Base-by-base conservation (phyloP, 2,888 invertebrate species). In the Quadriops clusia region DNA sequence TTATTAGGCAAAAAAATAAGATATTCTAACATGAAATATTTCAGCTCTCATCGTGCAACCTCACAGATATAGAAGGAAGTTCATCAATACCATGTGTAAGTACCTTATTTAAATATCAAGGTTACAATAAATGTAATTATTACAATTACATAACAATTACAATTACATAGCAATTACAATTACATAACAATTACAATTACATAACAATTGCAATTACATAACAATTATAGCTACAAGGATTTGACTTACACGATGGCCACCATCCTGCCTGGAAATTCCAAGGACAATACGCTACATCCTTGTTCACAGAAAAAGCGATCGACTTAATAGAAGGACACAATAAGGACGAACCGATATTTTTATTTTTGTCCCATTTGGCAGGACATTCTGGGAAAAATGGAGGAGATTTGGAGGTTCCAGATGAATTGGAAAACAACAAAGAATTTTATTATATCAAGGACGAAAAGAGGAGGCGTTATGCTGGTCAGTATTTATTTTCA, bases 321-420 rank as follows among this genome's bases (percentile, higher is more conserved):
- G 61, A 66, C 28, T 64, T 79, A 3, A 79, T 82, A 30, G 52
- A 56, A 4, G 49, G 57, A 1, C 80, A 80, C 45, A 61, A 77
- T 38, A 43, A 45, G 1, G 51, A 61, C 18, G 47, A 47, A 45
- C 87, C 90, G 0, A 53, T 93, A 33, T 89, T 86, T 50, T 60
- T 93, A 34, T 72, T 83, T 54, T 49, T 93, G 17, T 69, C 75
- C 1, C 86, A 89, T 54, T 63, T 77, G 26, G 87, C 89, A 0
- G 73, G 79, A 0, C 90, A 91, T 51, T 67, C 77, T 0, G 78
- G 71, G n/a, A n/a, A 80, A 45, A 60, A 64, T 0, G 74, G 74
- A 28, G 67, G 72, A 1, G 68, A 69, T 1, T 54, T 85, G 28
- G 81, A 85, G 50, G 83, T 77, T 1, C 79, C 80, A 1, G 62